A percentile compares a stretch with the other conserved stretches of the same genome.
These are phyloP conservation scores for Tetraneura akinire DNA, from an alignment of 1,140 invertebrate species.

Conservation along the genomic window DNA sequence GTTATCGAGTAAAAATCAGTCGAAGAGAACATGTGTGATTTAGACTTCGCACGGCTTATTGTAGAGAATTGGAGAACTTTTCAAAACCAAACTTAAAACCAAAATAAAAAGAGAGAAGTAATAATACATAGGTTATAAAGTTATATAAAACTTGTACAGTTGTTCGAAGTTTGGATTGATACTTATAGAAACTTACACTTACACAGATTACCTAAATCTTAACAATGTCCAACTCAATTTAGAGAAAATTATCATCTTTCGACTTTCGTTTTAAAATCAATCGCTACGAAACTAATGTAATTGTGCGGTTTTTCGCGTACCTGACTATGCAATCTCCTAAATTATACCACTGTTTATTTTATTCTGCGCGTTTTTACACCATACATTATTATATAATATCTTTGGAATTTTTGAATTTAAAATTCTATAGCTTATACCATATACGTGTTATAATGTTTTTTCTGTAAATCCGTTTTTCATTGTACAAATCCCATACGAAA, in stretches of 20 bases:
- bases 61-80: conserved; percentile 16
- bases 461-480: not conserved
- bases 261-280: conserved; percentile 19
- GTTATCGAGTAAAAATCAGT: not conserved
- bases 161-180: conserved; percentile 39
- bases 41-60: not conserved
- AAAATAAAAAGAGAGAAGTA: conserved; percentile 6
- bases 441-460: not conserved
- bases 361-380: not conserved
- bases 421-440: too few species aligned
- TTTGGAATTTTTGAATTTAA: too few species aligned
- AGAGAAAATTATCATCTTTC: not conserved
- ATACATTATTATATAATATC: too few species aligned
- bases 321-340: not conserved
- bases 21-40: not conserved
- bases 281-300: not conserved
- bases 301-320: not conserved
- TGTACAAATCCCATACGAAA: not conserved
- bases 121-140: conserved; percentile 19
- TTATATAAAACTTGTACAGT: conserved; percentile 22
- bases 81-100: conserved; percentile 17
- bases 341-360: not conserved
- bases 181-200: conserved; percentile 33
- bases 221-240: conserved; percentile 38
- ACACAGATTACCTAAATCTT: conserved; percentile 20